These are phyloP conservation scores for Aplodontia rufa DNA, from an alignment of 2,113 vertebrate species.

Conservation along the genomic window DNA sequence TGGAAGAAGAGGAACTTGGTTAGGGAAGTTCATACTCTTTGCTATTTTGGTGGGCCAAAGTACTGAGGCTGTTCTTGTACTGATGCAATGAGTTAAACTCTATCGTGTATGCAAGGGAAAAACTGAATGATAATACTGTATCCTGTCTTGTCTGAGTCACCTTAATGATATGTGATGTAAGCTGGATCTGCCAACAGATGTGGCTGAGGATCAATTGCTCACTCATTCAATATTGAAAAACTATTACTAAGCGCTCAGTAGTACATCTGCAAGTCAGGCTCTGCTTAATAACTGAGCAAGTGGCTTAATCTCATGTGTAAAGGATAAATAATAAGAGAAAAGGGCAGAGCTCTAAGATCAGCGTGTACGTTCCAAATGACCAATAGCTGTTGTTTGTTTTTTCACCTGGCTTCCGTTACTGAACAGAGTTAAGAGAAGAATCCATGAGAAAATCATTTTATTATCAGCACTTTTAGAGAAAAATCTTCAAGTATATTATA, in stretches of 20 bases:
- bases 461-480: not conserved
- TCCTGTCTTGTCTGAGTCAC: not conserved
- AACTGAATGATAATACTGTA: not conserved
- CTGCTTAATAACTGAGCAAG: not conserved
- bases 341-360: not conserved
- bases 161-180: not conserved
- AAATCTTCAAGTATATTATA: not conserved
- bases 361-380: not conserved
- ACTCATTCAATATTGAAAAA: not conserved
- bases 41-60: not conserved
- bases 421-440: not conserved
- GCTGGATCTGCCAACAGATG: not conserved
- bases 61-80: not conserved
- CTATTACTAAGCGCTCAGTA: not conserved
- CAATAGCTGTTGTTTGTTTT: not conserved
- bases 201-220: not conserved
- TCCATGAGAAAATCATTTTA: not conserved
- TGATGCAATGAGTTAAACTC: not conserved
- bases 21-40: not conserved
- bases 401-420: not conserved
- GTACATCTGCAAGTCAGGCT: not conserved
- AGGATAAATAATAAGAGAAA: not conserved
- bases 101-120: not conserved
- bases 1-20: not conserved
- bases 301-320: not conserved